Conservation (phyloP, 2,113 vertebrate genomes). For the Perca flavescens region DNA sequence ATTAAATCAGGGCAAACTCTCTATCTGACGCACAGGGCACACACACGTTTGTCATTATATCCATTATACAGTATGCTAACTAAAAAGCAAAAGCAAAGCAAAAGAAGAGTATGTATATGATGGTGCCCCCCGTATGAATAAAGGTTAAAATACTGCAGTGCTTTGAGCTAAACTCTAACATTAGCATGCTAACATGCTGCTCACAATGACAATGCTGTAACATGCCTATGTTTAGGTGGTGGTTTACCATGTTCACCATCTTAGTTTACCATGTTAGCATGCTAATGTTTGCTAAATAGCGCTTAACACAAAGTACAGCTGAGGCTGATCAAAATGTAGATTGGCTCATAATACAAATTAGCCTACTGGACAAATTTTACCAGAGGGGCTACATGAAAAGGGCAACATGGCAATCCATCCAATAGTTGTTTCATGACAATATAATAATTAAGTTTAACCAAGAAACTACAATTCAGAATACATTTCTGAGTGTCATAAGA, state of each 20-base stretch:
- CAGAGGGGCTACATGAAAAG: neutral
- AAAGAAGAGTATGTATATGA: neutral
- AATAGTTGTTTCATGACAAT: neutral
- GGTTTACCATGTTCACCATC: neutral
- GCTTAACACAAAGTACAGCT: neutral
- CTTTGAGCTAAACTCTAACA: neutral
- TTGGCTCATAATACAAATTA: neutral
- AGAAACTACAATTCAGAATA: neutral
- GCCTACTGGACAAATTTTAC: neutral
- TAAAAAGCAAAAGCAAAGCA: neutral
- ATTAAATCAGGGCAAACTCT: neutral
- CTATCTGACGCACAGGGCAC: neutral
- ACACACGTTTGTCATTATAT: neutral
- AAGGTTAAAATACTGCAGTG: neutral
- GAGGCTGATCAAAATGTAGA: neutral
- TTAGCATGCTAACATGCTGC: neutral
- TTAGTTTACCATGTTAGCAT: neutral
- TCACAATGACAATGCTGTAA: neutral
- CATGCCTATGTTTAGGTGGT: neutral
- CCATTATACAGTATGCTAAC: neutral
- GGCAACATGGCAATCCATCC: too few species aligned
- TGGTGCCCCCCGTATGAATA: neutral
- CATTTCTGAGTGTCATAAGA: neutral
- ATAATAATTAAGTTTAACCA: neutral
- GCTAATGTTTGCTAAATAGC: neutral